Base-by-base conservation (phyloP, 2,888 invertebrate genomes). In the Stenotaenia linearis region DNA sequence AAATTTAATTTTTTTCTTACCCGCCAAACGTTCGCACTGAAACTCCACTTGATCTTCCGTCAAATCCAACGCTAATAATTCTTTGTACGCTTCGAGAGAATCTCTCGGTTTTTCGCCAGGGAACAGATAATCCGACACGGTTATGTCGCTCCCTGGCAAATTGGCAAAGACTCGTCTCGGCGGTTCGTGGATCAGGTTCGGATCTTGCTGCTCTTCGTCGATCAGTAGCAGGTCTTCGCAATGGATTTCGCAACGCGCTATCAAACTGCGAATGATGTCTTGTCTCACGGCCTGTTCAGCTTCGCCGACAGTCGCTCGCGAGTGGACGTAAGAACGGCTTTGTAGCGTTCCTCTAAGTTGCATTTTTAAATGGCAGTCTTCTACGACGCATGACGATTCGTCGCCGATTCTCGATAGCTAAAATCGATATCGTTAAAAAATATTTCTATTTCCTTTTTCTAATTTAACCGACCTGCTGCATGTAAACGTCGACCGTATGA, bases 61-160 rank as follows among this genome's bases (percentile, higher is more conserved):
- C 78, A 95, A 90, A 82, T 91, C 89, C 74, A 96, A 87, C 85
- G 94, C 95, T 15, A 96, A 88, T 79, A 96, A 88, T 85, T 96
- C 96, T 83, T 92, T 89, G 6, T 95, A 90, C 0, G 95, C 92
- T 50, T 92, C 89, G 61, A 93, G 88, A 0, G 93, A 93, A 84
- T 96, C 95, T 10, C 92, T 91, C 0, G 92, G 90, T 0, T 93
- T 92, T 87, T 97, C 96, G 0, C 96, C 96, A 28, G 95, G 95
- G 85, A 96, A 97, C 79, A 96, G 87, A 85, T 97, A 97, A 86
- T 97, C 96, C 78, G 94, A 95, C 40, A 96, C 89, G 81, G 92
- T 91, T 69, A 95, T 88, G 81, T 87, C 87, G 35, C 88, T 88
- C 25, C 88, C 86, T 1, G 91, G 90, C 4, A 94, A 88, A n/a